Base-by-base conservation (phyloP, 2,888 invertebrate species). In the Seira sanloemensis region DNA sequence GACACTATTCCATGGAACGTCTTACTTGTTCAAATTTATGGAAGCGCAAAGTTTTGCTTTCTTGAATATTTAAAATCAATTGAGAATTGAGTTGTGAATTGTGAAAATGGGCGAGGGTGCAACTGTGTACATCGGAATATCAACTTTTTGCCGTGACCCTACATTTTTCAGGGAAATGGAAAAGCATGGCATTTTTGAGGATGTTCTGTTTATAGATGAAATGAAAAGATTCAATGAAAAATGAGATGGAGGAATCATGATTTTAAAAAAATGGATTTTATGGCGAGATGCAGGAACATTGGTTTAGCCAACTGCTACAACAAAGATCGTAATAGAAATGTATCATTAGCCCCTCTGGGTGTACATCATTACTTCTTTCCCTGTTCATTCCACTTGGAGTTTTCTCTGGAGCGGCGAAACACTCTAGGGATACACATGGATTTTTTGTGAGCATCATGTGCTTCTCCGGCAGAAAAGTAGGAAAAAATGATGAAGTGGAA, bases 331-430 rank as follows among this genome's bases (percentile, higher is more conserved):
- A n/a, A 58, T 58, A 58, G 58, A 73, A 58, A 27, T 58, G 62
- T 73, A 73, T 73, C 73, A 50, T 50, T 58, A 74, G 65, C 65
- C 74, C 65, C 65, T 46, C 65, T 74, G 62, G 74, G 65, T 74
- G 65, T 58, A 58, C 37, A 74, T 73, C 74, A 65, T 74, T 65
- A 27, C 24, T 26, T 27, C 23, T 62, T 46, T 24, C 23, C 58
- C 73, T 73, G n/a, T 4, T 71, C 62, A 24, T 25, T 62, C 25
- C 4, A 58, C 12, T 58, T 18, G 37, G 12, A 37, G n/a, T 58
- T 58, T 58, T 18, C 9, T 7, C 58, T 12, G 18, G 2, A 58
- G n/a, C n/a, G 58, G n/a, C 58, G 16, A 58, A 58, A 58, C 58
- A 58, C 58, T 58, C 58, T 58, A 16, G 58, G 58, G 58, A 58